Conservation (phyloP, 2,888 invertebrate genomes). For the Leptothorax acervorum region DNA sequence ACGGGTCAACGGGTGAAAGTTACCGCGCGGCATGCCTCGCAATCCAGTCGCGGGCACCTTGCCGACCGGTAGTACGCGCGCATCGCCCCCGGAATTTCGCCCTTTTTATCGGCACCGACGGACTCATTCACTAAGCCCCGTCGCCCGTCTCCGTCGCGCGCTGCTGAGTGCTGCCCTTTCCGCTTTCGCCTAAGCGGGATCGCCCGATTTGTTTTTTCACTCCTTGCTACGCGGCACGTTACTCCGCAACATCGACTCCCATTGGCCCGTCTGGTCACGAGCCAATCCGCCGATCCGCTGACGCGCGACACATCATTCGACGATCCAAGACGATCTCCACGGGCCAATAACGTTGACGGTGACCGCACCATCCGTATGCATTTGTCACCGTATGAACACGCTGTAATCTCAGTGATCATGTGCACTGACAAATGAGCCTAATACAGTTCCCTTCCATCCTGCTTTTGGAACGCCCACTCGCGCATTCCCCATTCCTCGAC, state of each 20-base stretch:
- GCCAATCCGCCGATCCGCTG: background rate
- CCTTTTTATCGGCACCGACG: constrained; percentile 18
- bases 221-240: background rate
- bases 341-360: constrained; percentile 1
- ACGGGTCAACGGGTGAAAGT: constrained; percentile 54
- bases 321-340: too few relatives aligned
- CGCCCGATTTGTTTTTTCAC: constrained; percentile 15
- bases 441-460: background rate
- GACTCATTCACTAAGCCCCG: constrained; percentile 2
- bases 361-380: background rate
- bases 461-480: background rate
- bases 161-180: background rate
- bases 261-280: constrained; percentile 13
- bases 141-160: background rate
- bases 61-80: background rate
- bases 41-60: background rate
- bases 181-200: background rate
- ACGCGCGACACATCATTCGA: background rate
- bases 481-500: background rate
- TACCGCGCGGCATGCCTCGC: constrained; percentile 34
- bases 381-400: background rate
- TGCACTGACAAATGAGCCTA: background rate
- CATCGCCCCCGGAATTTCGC: constrained; percentile 12
- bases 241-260: too few relatives aligned
- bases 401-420: background rate